These are phyloP conservation scores for Trissolcus brochymenae DNA, from an alignment of 2,888 invertebrate genomes.

Conservation along the genomic window DNA sequence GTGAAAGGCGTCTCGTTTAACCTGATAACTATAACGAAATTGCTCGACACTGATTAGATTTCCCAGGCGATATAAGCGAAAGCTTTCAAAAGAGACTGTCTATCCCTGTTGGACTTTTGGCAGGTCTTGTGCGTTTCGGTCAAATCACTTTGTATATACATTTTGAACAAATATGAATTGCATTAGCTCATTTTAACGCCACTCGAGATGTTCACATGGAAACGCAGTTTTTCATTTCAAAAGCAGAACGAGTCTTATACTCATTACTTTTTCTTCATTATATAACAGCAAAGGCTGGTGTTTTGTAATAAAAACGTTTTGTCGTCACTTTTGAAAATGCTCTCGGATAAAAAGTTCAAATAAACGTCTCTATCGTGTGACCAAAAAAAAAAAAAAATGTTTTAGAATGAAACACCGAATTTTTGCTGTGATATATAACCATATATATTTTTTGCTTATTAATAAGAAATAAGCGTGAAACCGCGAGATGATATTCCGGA, in stretches of 20 bases:
- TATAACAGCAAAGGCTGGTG: not conserved
- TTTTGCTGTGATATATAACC: too few species aligned
- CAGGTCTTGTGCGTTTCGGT: slow-evolving; percentile 32
- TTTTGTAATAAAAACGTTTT: too few species aligned
- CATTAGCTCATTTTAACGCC: slow-evolving; percentile 8
- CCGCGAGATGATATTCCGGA: too few species aligned
- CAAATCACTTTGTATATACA: slow-evolving; percentile 42
- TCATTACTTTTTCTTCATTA: not conserved
- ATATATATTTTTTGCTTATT: too few species aligned
- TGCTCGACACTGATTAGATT: slow-evolving; percentile 56
- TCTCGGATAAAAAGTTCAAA: too few species aligned
- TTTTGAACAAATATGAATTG: slow-evolving; percentile 44
- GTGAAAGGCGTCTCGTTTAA: slow-evolving; percentile 47
- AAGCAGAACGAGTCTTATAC: not conserved
- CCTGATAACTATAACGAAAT: slow-evolving; percentile 49
- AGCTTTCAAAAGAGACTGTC: slow-evolving; percentile 50
- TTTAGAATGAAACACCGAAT: too few species aligned
- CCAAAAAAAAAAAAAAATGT: too few species aligned
- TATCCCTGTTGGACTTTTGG: slow-evolving; percentile 36
- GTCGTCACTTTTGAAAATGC: too few species aligned
- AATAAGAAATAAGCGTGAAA: too few species aligned
- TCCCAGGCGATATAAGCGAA: slow-evolving; percentile 50
- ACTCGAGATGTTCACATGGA: too few species aligned
- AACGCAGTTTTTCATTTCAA: not conserved
- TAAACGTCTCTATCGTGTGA: too few species aligned